Percentiles rank a stretch among this genome's conserved stretches.
These are phyloP conservation scores for Polypedilum pembai DNA, from an alignment of 1,140 invertebrate genomes.

Conservation along the genomic window DNA sequence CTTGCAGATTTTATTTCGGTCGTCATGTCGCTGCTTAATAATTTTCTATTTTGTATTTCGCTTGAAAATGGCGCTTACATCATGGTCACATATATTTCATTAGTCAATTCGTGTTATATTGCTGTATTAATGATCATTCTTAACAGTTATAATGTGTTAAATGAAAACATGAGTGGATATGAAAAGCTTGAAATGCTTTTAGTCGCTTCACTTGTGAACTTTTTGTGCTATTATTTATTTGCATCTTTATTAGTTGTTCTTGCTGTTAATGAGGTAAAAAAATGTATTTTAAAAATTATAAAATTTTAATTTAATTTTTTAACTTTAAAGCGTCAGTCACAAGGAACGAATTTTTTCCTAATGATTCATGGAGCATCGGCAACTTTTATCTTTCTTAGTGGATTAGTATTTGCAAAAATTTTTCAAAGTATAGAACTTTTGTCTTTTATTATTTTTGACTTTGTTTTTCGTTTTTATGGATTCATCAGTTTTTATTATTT, in stretches of 20 bases:
- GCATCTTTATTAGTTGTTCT: not conserved
- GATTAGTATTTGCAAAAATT: not conserved
- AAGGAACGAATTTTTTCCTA: not conserved
- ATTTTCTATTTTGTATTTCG: not conserved
- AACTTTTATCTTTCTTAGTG: not conserved
- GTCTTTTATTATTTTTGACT: too few relatives aligned
- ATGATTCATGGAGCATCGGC: constrained; percentile 4
- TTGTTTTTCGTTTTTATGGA: too few relatives aligned
- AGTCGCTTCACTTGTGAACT: not conserved
- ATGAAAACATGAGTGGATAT: not conserved
- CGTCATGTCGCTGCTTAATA: not conserved
- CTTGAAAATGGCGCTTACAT: not conserved
- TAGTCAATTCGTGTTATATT: not conserved
- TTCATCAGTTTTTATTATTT: too few relatives aligned
- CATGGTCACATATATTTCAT: not conserved
- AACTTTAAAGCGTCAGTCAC: not conserved
- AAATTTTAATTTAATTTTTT: not conserved
- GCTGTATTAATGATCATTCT: not conserved
- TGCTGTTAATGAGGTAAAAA: not conserved
- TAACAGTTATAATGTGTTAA: not conserved
- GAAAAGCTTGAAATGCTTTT: not conserved
- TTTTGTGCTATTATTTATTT: not conserved
- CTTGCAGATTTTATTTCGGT: not conserved
- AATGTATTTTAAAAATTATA: not conserved
- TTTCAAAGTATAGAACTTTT: not conserved